Evolutionary conservation across 2,888 invertebrate species (phyloP), one percentile per base, ranked within the genome.

Genomic region (Graphium colonna): DNA sequence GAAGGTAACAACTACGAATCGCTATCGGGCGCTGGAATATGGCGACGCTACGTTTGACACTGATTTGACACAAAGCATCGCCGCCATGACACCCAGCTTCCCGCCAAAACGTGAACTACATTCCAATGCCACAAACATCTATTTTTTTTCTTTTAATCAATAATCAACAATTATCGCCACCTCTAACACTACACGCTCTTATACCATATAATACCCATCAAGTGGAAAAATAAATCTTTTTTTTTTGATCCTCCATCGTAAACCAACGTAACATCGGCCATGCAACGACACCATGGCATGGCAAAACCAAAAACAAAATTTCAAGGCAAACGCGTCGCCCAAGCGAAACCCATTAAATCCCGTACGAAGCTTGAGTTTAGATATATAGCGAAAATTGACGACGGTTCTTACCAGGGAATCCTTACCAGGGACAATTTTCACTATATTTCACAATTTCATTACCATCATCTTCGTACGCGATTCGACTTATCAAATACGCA

Each of bases 131-230:
- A 79, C 79, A 76, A 85, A 87, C 83, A 82, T 79, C 83, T 87
- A 87, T 83, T 82, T 82, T 47, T 36, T 21, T 21, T 21, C 21
- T 3, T 21, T 86, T 87, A 84, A 82, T 85, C 89, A 89, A 88
- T 88, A 88, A 89, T 89, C 89, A 89, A 89, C 89, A 89, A 89
- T 86, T 82, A 83, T 80, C 86, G 84, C 82, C 85, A 76, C 75
- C 81, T 79, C 85, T 87, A 87, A 82, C 79, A 80, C 84, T 86
- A 87, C 85, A 79, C 82, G 82, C 82, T 77, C 81, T 79, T 75
- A 73, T 79, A 77, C 68, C 59, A 76, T 62, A 65, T 84, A 85
- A 54, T 54, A 54, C 54, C 82, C 81, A 80, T 84, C 84, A 77
- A 89, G 87, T 88, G 89, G 87, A 89, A 89, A 89, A 88, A 88